A percentile compares a stretch with the other conserved stretches of the same genome.
Conservation (phyloP, 2,113 vertebrate species). For the Pluvialis apricaria region DNA sequence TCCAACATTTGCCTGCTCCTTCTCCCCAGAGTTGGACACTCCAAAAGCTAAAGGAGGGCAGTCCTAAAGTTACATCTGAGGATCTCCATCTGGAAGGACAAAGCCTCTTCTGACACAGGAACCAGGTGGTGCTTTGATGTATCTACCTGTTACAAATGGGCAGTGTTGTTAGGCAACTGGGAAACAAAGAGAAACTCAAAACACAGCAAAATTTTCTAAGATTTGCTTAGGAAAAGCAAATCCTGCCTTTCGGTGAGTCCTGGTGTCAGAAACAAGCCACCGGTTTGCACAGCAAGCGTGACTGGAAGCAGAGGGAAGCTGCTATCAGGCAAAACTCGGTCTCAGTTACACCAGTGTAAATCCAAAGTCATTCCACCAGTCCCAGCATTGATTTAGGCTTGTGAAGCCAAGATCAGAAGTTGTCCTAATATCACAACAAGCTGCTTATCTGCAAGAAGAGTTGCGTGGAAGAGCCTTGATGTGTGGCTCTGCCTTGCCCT, state of each 20-base stretch:
- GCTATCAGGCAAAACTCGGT: neutral
- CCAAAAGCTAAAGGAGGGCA: neutral
- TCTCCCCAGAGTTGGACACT: neutral
- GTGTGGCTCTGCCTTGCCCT: neutral
- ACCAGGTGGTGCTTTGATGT: neutral
- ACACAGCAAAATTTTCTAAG: neutral
- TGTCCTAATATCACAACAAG: neutral
- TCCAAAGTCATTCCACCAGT: neutral
- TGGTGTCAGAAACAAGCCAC: neutral
- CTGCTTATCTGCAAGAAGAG: neutral
- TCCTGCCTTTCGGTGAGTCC: neutral
- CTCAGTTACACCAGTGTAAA: neutral
- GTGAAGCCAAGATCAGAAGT: neutral
- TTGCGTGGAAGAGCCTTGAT: neutral
- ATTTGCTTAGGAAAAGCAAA: neutral
- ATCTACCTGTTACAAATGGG: neutral
- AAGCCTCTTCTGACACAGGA: neutral
- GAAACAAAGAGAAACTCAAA: neutral
- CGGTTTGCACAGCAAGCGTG: rapidly evolving
- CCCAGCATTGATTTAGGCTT: neutral
- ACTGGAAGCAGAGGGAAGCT: neutral
- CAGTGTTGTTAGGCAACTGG: neutral
- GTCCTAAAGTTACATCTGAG: neutral
- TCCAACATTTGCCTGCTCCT: neutral
- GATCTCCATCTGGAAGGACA: neutral